A percentile compares a stretch with the other conserved stretches of the same genome.
These are phyloP conservation scores for Pogonocichla stellata DNA, from an alignment of 2,113 vertebrate species.

Conservation along the genomic window DNA sequence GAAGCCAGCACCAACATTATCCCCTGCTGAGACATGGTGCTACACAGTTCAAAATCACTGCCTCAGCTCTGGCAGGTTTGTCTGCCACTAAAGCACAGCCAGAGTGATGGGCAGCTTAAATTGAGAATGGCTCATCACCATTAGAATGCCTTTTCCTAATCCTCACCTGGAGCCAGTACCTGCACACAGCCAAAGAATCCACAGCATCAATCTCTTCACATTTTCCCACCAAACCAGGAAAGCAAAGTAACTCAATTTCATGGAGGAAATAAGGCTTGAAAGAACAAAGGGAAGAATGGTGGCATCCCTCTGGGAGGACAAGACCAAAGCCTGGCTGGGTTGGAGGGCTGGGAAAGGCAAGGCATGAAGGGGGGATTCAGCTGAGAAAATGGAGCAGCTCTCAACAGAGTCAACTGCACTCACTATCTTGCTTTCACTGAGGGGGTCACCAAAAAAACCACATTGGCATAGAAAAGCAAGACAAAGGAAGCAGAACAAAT, in stretches of 20 bases:
- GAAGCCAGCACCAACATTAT: not conserved
- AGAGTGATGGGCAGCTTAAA: not conserved
- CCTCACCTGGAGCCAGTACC: not conserved
- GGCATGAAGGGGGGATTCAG: not conserved
- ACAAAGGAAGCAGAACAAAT: not conserved
- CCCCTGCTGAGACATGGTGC: not conserved
- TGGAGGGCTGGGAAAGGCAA: not conserved
- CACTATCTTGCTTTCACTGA: not conserved
- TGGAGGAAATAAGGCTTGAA: not conserved
- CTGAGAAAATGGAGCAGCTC: not conserved
- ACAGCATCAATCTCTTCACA: not conserved
- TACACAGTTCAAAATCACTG: not conserved
- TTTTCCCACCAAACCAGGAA: not conserved
- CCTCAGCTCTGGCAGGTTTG: not conserved
- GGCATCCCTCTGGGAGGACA: not conserved
- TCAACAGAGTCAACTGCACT: not conserved
- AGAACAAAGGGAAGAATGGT: not conserved
- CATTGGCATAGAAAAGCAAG: not conserved
- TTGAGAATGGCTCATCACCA: not conserved
- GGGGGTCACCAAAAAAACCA: not conserved
- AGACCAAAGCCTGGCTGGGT: not conserved
- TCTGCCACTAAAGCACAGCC: not conserved
- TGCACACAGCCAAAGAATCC: not conserved
- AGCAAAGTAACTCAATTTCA: not conserved
- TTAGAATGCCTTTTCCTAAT: not conserved